Evolutionary conservation across 2,888 invertebrate genomes (phyloP).

Genomic region (Drosophila borborema): DNA sequence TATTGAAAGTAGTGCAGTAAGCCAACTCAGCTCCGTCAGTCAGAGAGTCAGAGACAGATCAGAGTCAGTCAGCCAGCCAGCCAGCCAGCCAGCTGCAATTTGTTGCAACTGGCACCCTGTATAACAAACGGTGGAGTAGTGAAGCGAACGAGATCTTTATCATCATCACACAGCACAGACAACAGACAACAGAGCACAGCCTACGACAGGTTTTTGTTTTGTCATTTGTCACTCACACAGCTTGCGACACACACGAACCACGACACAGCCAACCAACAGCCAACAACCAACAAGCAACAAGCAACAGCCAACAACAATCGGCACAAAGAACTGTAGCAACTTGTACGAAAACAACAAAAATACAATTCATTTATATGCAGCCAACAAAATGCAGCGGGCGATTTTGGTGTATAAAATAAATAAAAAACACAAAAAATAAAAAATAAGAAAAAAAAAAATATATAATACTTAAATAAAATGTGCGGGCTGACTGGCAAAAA

Average conservation of each 20-base stretch:
- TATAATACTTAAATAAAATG: constrained; percentile 76
- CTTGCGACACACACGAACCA: constrained; percentile 74
- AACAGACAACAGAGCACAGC: constrained; percentile 46
- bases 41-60: constrained; percentile 16
- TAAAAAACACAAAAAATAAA: constrained; percentile 51
- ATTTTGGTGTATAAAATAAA: constrained; percentile 76
- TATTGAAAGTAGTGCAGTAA: constrained; percentile 74
- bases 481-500: constrained; percentile 68
- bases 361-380: constrained; percentile 81
- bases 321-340: constrained; percentile 76
- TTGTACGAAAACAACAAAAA: constrained; percentile 48
- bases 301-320: constrained; percentile 43
- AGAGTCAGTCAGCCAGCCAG: constrained; percentile 15
- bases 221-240: constrained; percentile 85
- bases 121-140: constrained; percentile 41
- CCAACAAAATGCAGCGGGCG: constrained; percentile 77
- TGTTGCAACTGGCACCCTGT: constrained; percentile 77
- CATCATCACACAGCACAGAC: constrained; percentile 55
- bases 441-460: constrained; percentile 30
- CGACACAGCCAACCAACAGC: constrained; percentile 50
- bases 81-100: constrained; percentile 63
- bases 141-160: constrained; percentile 71
- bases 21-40: constrained; percentile 35
- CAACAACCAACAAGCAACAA: constrained; percentile 44
- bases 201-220: constrained; percentile 85